Percentiles rank a stretch among this genome's conserved stretches.
Conservation (phyloP, 2,113 vertebrate genomes). For the Gallinago undulata region DNA sequence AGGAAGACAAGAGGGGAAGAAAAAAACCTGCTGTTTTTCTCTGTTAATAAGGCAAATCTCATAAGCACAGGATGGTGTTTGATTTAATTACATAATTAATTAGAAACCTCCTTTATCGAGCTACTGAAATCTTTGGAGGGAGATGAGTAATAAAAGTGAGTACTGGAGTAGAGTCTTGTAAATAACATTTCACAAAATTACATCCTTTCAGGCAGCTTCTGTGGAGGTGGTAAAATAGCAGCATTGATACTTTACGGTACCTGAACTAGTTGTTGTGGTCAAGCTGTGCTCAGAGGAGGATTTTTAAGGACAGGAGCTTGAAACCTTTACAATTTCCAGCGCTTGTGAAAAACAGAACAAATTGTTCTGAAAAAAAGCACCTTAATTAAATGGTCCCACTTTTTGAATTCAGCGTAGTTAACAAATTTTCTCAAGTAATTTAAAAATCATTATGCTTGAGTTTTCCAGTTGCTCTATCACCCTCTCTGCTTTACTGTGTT, state of each 20-base stretch:
- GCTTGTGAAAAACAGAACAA: not conserved
- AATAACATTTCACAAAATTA: not conserved
- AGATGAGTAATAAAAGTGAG: not conserved
- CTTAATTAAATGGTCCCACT: not conserved
- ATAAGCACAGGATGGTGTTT: not conserved
- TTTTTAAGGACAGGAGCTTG: not conserved
- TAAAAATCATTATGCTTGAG: not conserved
- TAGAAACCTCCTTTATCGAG: not conserved
- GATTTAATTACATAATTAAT: not conserved
- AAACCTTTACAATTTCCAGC: not conserved
- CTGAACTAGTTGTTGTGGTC: not conserved
- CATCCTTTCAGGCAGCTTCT: not conserved
- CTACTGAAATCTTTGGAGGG: not conserved
- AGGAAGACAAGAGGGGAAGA: not conserved
- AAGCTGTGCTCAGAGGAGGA: not conserved
- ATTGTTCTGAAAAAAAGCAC: not conserved
- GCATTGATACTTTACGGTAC: fast-evolving
- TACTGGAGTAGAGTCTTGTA: too few relatives aligned
- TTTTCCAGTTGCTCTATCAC: not conserved
- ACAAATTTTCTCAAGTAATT: not conserved
- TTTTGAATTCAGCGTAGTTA: not conserved
- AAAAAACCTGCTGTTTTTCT: not conserved
- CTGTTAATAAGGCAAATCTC: not conserved
- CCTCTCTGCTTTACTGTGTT: not conserved
- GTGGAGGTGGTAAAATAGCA: not conserved